These are phyloP conservation scores for Gila robusta DNA, from an alignment of 2,797 vertebrate species.

Conservation along the genomic window DNA sequence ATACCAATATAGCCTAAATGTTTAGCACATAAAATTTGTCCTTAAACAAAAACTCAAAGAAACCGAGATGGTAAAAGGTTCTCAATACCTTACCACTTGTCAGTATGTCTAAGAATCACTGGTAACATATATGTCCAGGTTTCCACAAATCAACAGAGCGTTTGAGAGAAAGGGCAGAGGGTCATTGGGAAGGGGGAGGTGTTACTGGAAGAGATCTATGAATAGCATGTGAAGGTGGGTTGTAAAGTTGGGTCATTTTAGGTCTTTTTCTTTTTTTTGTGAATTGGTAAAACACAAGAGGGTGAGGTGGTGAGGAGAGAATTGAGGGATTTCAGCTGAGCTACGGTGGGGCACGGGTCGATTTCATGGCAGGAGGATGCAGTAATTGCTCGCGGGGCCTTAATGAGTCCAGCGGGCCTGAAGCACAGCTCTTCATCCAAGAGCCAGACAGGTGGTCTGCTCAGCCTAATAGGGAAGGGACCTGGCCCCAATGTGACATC, in stretches of 20 bases:
- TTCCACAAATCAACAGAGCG: background rate
- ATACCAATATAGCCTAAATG: background rate
- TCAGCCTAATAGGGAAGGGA: slow-evolving; percentile 58
- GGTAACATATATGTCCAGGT: background rate
- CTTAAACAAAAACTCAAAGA: slow-evolving; percentile 24
- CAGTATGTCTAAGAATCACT: background rate
- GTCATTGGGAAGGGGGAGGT: background rate
- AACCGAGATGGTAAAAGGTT: background rate
- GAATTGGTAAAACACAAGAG: slow-evolving; percentile 39
- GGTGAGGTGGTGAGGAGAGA: slow-evolving; percentile 23
- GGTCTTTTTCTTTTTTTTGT: slow-evolving; percentile 6
- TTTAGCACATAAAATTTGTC: background rate
- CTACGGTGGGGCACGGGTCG: slow-evolving; percentile 35
- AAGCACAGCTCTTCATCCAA: slow-evolving; percentile 58
- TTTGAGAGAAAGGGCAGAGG: slow-evolving; percentile 17
- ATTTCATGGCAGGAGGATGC: slow-evolving; percentile 55
- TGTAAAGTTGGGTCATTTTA: background rate
- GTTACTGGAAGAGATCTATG: slow-evolving; percentile 22
- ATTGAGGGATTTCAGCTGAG: slow-evolving; percentile 42
- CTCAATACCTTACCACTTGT: background rate
- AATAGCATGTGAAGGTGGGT: slow-evolving; percentile 21
- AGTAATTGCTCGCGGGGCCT: slow-evolving; percentile 55
- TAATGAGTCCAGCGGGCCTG: slow-evolving; percentile 60
- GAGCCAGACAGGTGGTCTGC: slow-evolving; percentile 57
- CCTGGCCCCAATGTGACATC: slow-evolving; percentile 48